phyloP scores from a whole-genome alignment of 2,888 invertebrate genomes.

The Teleogryllus oceanicus region DNA sequence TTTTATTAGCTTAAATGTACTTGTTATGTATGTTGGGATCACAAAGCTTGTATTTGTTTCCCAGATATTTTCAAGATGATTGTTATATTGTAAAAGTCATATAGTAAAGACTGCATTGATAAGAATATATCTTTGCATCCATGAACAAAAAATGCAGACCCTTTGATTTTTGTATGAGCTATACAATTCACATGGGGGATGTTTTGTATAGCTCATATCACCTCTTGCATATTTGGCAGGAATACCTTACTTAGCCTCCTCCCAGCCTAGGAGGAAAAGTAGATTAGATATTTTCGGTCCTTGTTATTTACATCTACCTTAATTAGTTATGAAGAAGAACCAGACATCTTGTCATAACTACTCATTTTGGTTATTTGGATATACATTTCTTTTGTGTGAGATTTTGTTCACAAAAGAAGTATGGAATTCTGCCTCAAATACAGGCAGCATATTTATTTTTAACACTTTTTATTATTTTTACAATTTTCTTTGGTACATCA shows the following conservation, averaged over 20 bases:
- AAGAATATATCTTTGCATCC: background rate
- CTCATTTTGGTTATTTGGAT: no score
- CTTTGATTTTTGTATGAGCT: background rate
- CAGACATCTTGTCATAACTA: no score
- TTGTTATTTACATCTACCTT: no score
- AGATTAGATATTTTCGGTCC: background rate
- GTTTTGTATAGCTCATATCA: no score
- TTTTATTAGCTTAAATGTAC: background rate
- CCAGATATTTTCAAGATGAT: background rate
- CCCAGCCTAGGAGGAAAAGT: slow-evolving; percentile 6
- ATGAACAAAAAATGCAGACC: background rate
- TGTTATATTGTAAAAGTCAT: slow-evolving; percentile 10
- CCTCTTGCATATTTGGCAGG: no score
- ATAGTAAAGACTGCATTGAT: slow-evolving; percentile 18
- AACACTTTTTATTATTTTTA: background rate
- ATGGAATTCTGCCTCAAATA: slow-evolving; percentile 2
- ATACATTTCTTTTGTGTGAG: background rate
- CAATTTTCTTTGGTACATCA: slow-evolving; percentile 2
- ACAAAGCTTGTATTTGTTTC: background rate
- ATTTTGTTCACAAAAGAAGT: background rate
- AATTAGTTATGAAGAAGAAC: no score
- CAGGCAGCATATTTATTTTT: background rate
- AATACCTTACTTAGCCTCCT: background rate
- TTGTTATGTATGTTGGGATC: background rate
- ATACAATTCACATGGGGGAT: no score